A percentile compares a stretch with the other conserved stretches of the same genome.
phyloP scores from a whole-genome alignment of 2,113 vertebrate genomes.

The Pterophyllum scalare region DNA sequence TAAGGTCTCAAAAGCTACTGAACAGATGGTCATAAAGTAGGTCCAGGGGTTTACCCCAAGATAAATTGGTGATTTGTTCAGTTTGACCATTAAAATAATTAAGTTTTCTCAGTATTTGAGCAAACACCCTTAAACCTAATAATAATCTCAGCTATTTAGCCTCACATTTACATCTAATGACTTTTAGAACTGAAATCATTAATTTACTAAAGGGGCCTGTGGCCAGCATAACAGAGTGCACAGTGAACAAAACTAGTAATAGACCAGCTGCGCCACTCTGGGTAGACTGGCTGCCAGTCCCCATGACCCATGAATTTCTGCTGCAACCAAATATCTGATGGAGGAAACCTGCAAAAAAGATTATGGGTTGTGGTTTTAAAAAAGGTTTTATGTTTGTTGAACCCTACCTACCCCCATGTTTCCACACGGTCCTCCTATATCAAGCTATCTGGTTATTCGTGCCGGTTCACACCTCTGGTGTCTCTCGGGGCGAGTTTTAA shows the following conservation, averaged over 20 bases:
- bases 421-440: not conserved
- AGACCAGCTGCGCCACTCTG: not conserved
- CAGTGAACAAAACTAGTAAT: not conserved
- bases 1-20: not conserved
- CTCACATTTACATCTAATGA: slow-evolving; percentile 3
- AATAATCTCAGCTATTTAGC: not conserved
- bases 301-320: not conserved
- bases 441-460: not conserved
- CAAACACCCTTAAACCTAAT: not conserved
- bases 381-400: not conserved
- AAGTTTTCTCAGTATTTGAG: not conserved
- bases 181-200: slow-evolving; percentile 6
- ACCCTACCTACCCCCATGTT: no score
- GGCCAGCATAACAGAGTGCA: not conserved
- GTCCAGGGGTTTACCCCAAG: not conserved
- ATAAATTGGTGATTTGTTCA: not conserved
- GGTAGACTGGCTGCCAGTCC: not conserved
- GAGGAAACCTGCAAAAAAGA: not conserved
- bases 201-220: not conserved
- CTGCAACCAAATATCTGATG: not conserved
- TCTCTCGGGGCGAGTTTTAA: not conserved
- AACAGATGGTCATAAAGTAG: not conserved
- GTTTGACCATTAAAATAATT: not conserved
- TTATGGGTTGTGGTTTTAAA: not conserved
- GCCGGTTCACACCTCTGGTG: not conserved